These are phyloP conservation scores for Sarcoramphus papa DNA, from an alignment of 2,797 vertebrate species.

Conservation along the genomic window DNA sequence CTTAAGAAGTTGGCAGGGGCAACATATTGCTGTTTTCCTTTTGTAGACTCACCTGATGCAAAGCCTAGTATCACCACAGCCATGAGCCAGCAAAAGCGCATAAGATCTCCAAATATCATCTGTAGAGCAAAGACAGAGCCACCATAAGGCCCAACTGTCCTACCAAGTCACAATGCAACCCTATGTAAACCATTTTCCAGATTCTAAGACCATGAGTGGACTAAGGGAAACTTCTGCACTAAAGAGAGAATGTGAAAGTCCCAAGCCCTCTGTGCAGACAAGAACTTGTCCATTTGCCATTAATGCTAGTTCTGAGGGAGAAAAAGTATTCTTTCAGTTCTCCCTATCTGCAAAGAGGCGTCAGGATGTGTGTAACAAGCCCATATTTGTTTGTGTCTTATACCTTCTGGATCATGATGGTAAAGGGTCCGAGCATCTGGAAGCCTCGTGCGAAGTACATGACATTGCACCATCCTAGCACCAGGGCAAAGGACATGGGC, in stretches of 20 bases:
- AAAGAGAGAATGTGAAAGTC: background rate
- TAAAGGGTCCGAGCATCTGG: constrained; percentile 94
- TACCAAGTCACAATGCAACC: background rate
- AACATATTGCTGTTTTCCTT: background rate
- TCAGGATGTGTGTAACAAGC: background rate
- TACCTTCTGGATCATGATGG: constrained; percentile 99
- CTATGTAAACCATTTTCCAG: background rate
- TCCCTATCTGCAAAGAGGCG: background rate
- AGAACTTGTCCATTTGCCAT: background rate
- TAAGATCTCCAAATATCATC: constrained; percentile 96
- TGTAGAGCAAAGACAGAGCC: constrained; percentile 54
- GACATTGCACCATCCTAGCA: constrained; percentile 93
- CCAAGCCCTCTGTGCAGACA: background rate
- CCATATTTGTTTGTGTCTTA: background rate
- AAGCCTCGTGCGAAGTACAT: constrained; percentile 95
- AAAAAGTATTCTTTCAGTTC: background rate
- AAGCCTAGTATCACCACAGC: constrained; percentile 90
- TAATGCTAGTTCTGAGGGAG: background rate
- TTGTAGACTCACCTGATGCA: constrained; percentile 81
- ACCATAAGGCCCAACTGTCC: background rate
- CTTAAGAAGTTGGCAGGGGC: background rate
- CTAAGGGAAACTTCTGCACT: background rate
- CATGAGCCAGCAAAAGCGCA: constrained; percentile 94
- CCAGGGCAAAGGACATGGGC: constrained; percentile 87
- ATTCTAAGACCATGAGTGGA: background rate